Base-by-base conservation (phyloP, 2,888 invertebrate species). In the Syrphus vitripennis region DNA sequence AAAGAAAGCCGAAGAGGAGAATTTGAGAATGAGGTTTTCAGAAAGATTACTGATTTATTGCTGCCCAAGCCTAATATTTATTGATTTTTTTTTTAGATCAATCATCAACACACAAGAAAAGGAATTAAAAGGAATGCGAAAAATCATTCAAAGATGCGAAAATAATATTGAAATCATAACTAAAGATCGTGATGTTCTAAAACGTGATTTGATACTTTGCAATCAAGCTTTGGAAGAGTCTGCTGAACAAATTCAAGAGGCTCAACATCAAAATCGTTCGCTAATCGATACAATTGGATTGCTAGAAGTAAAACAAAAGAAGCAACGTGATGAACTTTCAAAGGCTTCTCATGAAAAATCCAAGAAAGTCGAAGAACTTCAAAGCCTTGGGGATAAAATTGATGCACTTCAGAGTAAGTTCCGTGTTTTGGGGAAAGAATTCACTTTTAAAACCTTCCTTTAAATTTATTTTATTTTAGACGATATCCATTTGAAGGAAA, bases 401-500 rank as follows among this genome's bases (percentile, higher is more conserved):
- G 92, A 92, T 81, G 81, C 88, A 0, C 69, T 91, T 19, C 90
- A 92, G 88, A 90, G 92, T 92, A 87, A 84, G 59, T 34, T 14
- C 16, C 34, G 0, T 2, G 4, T 48, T 12, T 21, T 4, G 2
- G 0, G 0, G 1, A 12, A 24, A 0, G 7, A 14, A 55, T n/a
- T n/a, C n/a, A n/a, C 12, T 34, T 10, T 34, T 9, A 26, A 7
- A 3, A 26, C 14, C 12, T 21, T 0, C 0, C 10, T 14, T 45
- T 29, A 5, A 10, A 19, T 7, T 10, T 53, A 6, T 34, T 78
- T 57, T 10, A 6, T 0, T 10, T 71, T 50, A 92, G 92, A 90
- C 84, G 91, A 92, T 50, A 90, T 92, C 14, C 92, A 90, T 26
- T 87, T 92, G 0, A 92, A 92, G 86, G 91, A 91, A 81, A 91